These are phyloP conservation scores for Hylyphantes graminicola DNA, from an alignment of 1,140 invertebrate genomes.

Conservation along the genomic window DNA sequence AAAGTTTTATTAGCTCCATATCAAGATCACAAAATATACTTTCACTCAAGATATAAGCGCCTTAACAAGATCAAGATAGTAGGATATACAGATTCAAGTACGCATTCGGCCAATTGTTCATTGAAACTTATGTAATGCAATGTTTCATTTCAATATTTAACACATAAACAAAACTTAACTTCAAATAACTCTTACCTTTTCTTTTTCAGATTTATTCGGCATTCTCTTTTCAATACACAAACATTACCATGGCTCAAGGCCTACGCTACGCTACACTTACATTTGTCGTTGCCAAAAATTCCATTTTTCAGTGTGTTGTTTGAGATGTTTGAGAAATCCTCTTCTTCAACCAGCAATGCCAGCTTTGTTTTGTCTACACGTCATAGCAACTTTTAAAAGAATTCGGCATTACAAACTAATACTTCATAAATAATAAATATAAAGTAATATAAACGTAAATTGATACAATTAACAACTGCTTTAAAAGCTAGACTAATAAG, in stretches of 20 bases:
- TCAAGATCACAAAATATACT: slow-evolving; percentile 29
- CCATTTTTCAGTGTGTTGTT: slow-evolving; percentile 40
- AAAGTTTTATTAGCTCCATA: slow-evolving; percentile 5
- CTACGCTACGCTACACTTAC: slow-evolving; percentile 61
- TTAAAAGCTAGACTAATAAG: too few species aligned
- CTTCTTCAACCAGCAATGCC: slow-evolving; percentile 23
- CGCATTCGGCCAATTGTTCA: not conserved
- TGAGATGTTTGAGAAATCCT: slow-evolving; percentile 16
- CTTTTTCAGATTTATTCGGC: slow-evolving; percentile 61
- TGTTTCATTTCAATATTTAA: slow-evolving; percentile 3
- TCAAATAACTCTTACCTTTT: slow-evolving; percentile 43
- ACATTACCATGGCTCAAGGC: slow-evolving; percentile 61
- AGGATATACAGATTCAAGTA: slow-evolving; percentile 19
- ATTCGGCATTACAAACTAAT: too few species aligned
- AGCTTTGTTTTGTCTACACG: slow-evolving; percentile 40
- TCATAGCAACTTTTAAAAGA: not conserved
- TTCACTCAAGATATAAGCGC: slow-evolving; percentile 9
- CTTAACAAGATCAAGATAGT: slow-evolving; percentile 19
- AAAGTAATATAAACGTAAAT: too few species aligned
- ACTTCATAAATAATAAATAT: too few species aligned
- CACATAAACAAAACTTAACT: not conserved
- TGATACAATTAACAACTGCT: too few species aligned
- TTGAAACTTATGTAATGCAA: not conserved
- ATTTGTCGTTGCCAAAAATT: slow-evolving; percentile 60
- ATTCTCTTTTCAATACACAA: slow-evolving; percentile 58